Conservation (phyloP, 2,797 vertebrate species). For the Clamator glandarius region DNA sequence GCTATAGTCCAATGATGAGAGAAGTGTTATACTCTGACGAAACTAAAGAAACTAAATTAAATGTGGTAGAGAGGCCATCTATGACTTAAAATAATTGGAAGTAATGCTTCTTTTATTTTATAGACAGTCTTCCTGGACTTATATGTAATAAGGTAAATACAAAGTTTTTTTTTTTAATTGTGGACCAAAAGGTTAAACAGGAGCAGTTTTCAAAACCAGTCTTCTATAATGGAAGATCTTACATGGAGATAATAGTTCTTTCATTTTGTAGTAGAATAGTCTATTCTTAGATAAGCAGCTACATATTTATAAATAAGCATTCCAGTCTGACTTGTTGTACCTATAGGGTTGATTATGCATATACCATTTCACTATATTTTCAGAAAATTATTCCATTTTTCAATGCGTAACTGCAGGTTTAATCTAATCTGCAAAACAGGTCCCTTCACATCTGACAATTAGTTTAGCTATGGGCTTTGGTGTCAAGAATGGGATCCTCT, state of each 20-base stretch:
- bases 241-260: background rate
- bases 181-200: background rate
- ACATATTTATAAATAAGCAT: background rate
- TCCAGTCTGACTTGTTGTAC: background rate
- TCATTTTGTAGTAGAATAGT: background rate
- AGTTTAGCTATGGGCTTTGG: background rate
- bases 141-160: background rate
- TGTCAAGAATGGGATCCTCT: background rate
- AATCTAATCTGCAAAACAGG: background rate
- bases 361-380: background rate
- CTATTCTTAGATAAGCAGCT: background rate
- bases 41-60: background rate
- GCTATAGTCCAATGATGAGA: background rate
- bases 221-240: background rate
- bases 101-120: background rate
- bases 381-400: background rate
- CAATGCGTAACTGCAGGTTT: background rate
- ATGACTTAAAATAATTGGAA: background rate
- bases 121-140: background rate
- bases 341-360: background rate
- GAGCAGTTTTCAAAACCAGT: background rate
- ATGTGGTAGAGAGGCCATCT: background rate
- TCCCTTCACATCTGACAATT: background rate
- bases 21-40: background rate
- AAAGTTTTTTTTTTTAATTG: background rate